phyloP scores from a whole-genome alignment of 1,140 invertebrate species.

The Danaus melanippus region DNA sequence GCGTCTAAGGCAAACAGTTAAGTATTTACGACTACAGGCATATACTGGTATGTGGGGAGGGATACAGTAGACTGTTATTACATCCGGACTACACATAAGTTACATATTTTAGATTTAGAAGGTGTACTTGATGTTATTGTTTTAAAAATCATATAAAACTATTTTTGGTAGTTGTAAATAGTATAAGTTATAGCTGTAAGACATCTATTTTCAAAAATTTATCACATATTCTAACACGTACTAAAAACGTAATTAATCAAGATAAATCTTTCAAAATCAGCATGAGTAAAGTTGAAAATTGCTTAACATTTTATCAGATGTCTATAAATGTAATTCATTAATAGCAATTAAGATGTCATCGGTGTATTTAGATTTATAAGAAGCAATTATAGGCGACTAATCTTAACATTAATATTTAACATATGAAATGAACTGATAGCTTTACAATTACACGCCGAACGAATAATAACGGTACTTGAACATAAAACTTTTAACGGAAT shows the following conservation, averaged over 20 bases:
- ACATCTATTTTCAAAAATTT: too few relatives aligned
- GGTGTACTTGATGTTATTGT: too few relatives aligned
- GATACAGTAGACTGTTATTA: slow-evolving; percentile 14
- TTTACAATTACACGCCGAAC: slow-evolving; percentile 17
- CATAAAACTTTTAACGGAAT: slow-evolving; percentile 1
- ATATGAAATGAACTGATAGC: slow-evolving; percentile 13
- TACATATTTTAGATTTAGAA: too few relatives aligned
- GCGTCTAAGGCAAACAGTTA: slow-evolving; percentile 46
- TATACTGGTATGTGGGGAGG: slow-evolving; percentile 22
- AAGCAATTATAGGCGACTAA: slow-evolving; percentile 55
- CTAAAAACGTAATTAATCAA: too few relatives aligned
- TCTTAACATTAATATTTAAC: slow-evolving; percentile 56
- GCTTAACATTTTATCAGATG: slow-evolving; percentile 7
- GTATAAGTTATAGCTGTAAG: too few relatives aligned
- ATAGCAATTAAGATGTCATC: slow-evolving; percentile 64
- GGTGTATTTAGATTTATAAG: slow-evolving; percentile 54
- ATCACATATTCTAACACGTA: too few relatives aligned
- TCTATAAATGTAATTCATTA: slow-evolving; percentile 13
- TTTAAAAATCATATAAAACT: too few relatives aligned
- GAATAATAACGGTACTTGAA: slow-evolving; percentile 9
- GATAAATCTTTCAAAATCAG: too few relatives aligned
- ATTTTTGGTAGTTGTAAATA: too few relatives aligned
- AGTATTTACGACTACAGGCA: slow-evolving; percentile 45
- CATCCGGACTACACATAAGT: slow-evolving; percentile 17
- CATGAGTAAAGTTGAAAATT: too few relatives aligned